Percentiles rank a stretch among this genome's conserved stretches.
These are phyloP conservation scores for Hanleya hanleyi DNA, from an alignment of 2,888 invertebrate genomes.

Conservation along the genomic window DNA sequence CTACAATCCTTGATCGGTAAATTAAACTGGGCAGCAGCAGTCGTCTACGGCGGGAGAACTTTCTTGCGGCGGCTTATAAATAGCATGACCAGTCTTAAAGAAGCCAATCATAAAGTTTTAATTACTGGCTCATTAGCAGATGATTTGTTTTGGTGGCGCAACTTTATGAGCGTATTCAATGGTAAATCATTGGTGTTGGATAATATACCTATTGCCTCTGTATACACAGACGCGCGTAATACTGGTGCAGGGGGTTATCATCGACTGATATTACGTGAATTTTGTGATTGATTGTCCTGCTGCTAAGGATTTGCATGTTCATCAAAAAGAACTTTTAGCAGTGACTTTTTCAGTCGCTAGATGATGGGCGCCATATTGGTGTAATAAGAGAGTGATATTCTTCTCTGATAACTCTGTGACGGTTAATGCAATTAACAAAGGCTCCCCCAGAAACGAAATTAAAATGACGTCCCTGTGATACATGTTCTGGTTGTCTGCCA, in stretches of 20 bases:
- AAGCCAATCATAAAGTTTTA: too few relatives aligned
- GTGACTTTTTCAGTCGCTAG: too few relatives aligned
- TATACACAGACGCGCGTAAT: not conserved
- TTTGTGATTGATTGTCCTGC: too few relatives aligned
- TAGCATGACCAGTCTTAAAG: too few relatives aligned
- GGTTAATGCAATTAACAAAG: not conserved
- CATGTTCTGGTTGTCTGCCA: not conserved
- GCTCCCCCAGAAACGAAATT: not conserved
- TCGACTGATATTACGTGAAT: too few relatives aligned
- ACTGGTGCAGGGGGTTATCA: not conserved
- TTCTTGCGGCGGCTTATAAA: too few relatives aligned
- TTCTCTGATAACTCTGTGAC: not conserved
- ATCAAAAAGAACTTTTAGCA: too few relatives aligned
- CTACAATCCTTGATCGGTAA: too few relatives aligned
- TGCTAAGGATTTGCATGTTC: too few relatives aligned
- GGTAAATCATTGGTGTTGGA: not conserved
- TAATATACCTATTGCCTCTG: not conserved
- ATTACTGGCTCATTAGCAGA: too few relatives aligned
- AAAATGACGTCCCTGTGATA: not conserved
- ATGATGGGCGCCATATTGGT: too few relatives aligned
- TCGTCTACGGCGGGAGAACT: not conserved
- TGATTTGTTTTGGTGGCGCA: too few relatives aligned
- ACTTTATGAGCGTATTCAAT: not conserved
- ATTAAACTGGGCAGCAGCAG: not conserved
- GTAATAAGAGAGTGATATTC: not conserved